Base-by-base conservation (phyloP, 2,888 invertebrate genomes). In the Griposia aprilina region DNA sequence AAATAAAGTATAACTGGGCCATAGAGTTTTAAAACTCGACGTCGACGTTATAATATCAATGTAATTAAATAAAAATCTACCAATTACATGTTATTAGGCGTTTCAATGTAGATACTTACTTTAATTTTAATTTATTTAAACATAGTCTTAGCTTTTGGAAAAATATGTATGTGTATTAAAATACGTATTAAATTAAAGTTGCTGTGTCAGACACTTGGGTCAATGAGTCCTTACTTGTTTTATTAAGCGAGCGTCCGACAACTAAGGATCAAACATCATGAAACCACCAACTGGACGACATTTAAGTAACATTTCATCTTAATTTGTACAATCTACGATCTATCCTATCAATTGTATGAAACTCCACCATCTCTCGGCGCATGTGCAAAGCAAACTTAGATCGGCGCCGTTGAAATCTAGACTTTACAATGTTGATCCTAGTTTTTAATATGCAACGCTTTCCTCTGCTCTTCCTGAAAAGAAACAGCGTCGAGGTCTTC, bases 401-500 rank as follows among this genome's bases (percentile, higher is more conserved):
- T 59, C 45, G 17, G 23, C 20, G 20, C 23, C 20, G 17, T 52
- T 75, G 76, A 48, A 76, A 76, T 55, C 13, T 63, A 48, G n/a
- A 76, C 45, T 55, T 30, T 63, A 45, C 0, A 45, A n/a, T 5
- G 17, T 11, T 26, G 23, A 8, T n/a, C 6, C 6, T 80, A 80
- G 17, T 45, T 45, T 45, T 45, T 30, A 26, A 2, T 52, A 23
- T 70, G 23, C 26, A 52, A 69, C 0, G 36, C 10, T 50, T 79
- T 20, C 6, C 15, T 23, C 4, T 2, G 17, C 2, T 41, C 57
- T 48, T 20, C 5, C n/a, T 15, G 1, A 45, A 41, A 2, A n/a
- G 8, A 1, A 36, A 26, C 4, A 45, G 11, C 11, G 36, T 59
- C 20, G 11, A 20, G 15, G 20, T 2, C 1, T 48, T 11, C 10